Percentiles rank a stretch among this genome's conserved stretches.
phyloP scores from a whole-genome alignment of 2,797 vertebrate species.

The Psittacula derbiana region DNA sequence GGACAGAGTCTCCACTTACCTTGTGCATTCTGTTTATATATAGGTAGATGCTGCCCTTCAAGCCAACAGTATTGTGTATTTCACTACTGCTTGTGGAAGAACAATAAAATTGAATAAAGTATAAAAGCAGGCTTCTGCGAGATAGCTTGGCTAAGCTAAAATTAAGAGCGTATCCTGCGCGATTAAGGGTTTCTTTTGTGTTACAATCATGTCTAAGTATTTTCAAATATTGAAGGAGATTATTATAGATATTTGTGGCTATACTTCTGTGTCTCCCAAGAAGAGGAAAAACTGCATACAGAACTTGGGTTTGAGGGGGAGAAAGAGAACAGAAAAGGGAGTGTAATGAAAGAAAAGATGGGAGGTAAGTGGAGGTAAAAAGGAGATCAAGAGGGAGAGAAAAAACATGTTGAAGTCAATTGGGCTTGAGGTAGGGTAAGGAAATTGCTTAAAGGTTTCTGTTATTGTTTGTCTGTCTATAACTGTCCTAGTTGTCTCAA shows the following conservation, averaged over 20 bases:
- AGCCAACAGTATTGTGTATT: not conserved
- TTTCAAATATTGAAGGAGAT: not conserved
- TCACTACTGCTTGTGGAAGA: not conserved
- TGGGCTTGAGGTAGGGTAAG: not conserved
- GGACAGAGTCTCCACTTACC: not conserved
- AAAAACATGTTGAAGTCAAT: not conserved
- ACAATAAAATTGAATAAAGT: not conserved
- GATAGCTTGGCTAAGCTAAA: not conserved
- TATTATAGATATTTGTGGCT: not conserved
- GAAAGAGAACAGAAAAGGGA: not conserved
- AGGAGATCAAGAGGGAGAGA: not conserved
- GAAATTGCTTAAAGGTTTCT: not conserved
- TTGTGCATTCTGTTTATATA: not conserved
- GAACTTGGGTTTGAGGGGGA: not conserved
- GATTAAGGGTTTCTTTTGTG: not conserved
- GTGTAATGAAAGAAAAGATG: not conserved
- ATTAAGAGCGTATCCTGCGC: not conserved
- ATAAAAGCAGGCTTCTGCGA: not conserved
- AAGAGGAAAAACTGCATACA: not conserved
- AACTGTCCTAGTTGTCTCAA: not conserved
- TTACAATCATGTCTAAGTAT: not conserved
- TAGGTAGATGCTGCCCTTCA: not conserved
- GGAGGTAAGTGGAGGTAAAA: not conserved
- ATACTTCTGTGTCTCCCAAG: not conserved
- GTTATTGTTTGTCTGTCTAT: not conserved